Evolutionary conservation across 2,888 invertebrate genomes (phyloP).

Genomic region (Microctonus brassicae): DNA sequence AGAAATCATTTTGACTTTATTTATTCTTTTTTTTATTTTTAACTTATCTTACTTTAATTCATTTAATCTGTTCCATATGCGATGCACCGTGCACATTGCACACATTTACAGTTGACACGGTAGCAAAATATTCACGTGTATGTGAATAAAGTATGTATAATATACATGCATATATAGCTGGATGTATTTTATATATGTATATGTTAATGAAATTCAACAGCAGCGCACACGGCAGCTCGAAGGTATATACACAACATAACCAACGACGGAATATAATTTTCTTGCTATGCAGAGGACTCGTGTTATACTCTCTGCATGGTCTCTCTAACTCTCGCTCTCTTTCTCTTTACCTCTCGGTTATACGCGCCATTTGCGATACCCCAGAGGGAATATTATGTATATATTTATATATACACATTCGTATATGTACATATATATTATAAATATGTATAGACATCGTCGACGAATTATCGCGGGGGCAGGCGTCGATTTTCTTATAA

Average conservation of each 20-base stretch:
- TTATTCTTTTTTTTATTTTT: neutral
- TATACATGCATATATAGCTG: too few relatives aligned
- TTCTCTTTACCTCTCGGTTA: neutral
- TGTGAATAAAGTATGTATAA: too few relatives aligned
- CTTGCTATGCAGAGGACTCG: constrained; percentile 28
- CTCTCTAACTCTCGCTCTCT: neutral
- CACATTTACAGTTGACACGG: neutral
- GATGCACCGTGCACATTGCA: neutral
- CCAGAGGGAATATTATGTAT: constrained; percentile 15
- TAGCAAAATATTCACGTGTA: neutral
- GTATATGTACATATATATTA: too few relatives aligned
- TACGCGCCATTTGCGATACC: constrained; percentile 11
- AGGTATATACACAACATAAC: neutral
- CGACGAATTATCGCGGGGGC: constrained; percentile 3
- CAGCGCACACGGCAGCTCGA: constrained; percentile 43
- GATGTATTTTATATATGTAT: constrained; percentile 22
- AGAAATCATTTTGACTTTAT: neutral
- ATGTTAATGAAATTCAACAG: constrained; percentile 59
- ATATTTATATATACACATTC: too few relatives aligned
- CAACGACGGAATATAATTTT: neutral
- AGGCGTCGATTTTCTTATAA: neutral
- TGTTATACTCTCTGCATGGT: constrained; percentile 39
- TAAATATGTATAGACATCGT: too few relatives aligned
- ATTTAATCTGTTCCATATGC: neutral
- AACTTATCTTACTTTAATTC: neutral